Base-by-base conservation (phyloP, 2,113 vertebrate species). In the Cyanoramphus novaezelandiae region DNA sequence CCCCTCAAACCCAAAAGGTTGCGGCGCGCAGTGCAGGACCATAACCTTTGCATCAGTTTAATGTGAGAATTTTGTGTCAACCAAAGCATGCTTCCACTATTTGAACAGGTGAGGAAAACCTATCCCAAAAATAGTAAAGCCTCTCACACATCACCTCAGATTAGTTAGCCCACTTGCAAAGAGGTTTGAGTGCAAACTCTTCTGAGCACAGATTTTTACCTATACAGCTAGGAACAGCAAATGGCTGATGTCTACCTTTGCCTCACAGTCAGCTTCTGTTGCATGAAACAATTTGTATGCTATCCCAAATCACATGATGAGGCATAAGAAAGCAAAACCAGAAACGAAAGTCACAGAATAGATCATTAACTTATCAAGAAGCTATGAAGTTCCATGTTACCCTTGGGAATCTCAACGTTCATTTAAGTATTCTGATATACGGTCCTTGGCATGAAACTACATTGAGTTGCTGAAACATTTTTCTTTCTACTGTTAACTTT, bases 11-110 rank as follows among this genome's bases (percentile, higher is more conserved):
- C 33, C 5, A 1, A 55, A 76, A 62, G 23, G n/a, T 4, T 62
- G n/a, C 31, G 83, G 23, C 0, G 0, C 6, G 29, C 21, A 9
- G 1, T 4, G 20, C 3, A 71, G 71, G 21, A 71, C 18, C 24
- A 13, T 37, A 65, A 35, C 44, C n/a, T 49, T n/a, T 29, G 11
- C 60, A 39, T 23, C 24, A 57, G 11, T 25, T 28, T 67, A 16
- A 41, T 1, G 7, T 19, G 11, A 83, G 17, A 86, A 43, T 19
- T 16, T 49, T 82, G 28, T 1, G 4, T 8, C 44, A 53, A 41
- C 23, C 53, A 65, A 18, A 37, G 8, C 17, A 23, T 4, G 11
- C 20, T 71, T 29, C 9, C 53, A 2, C 4, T 13, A 47, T 8
- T 17, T 28, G 25, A 84, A 46, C 41, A 87, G 46, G 53, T 29